Base-by-base conservation (phyloP, 2,797 vertebrate species). In the Sylvia borin region DNA sequence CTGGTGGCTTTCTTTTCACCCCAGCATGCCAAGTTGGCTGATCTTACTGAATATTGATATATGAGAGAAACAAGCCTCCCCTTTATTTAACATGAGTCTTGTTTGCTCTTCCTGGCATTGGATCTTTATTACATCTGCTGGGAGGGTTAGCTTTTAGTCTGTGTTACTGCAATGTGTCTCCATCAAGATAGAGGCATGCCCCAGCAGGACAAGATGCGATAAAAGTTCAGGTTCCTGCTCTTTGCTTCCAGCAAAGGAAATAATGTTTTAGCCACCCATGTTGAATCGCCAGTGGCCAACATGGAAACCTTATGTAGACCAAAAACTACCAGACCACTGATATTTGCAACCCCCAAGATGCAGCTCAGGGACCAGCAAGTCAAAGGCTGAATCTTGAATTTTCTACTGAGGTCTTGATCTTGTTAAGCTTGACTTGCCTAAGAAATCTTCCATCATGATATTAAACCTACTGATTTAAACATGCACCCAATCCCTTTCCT, bases 231-330 rank as follows among this genome's bases (percentile, higher is more conserved):
- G 58, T 60, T 93, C 81, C 36, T 94, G 61, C 65, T 86, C 53
- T 38, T 79, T 83, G 57, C 88, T 92, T 96, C 77, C 57, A 96
- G 77, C 34, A 87, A 75, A 85, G 84, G 91, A 92, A 95, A 94
- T 92, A 75, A 54, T 84, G 93, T 86, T 92, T 91, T 89, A 96
- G 65, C 92, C 91, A 93, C 91, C 90, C 91, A 88, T 90, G 95
- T 73, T 73, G 94, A 93, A 86, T 66, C 32, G 31, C 76, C 76
- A 94, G 66, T 91, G 60, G 80, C 64, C 92, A 87, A 36, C 54
- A 47, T 2, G 9, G 71, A 90, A 88, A 85, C 3, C 27, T 92
- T 71, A 36, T 76, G 31, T 40, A 3, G 4, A 88, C 61, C 11
- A 60, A 79, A 84, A 93, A 45, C 45, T 85, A 34, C 55, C 0